Percentiles rank a stretch among this genome's conserved stretches.
phyloP scores from a whole-genome alignment of 2,113 vertebrate genomes.

The Pterophyllum scalare region DNA sequence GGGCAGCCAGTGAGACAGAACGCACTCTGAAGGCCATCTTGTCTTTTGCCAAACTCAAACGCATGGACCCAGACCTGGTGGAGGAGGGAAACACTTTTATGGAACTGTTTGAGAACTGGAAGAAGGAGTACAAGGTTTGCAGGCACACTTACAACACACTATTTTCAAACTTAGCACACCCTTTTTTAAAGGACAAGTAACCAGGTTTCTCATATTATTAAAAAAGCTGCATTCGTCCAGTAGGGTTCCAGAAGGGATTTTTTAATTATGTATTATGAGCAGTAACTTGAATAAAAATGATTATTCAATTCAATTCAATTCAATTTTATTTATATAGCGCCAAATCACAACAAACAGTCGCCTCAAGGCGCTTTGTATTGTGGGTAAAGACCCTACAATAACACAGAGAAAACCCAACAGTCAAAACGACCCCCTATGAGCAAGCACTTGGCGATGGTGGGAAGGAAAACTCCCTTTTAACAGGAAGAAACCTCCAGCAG shows the following conservation, averaged over 20 bases:
- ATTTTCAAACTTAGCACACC: no score
- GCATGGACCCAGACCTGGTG: slow-evolving; percentile 85
- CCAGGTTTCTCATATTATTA: not conserved
- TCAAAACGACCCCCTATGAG: no score
- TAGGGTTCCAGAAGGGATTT: not conserved
- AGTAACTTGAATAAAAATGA: accelerated
- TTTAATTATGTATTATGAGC: not conserved
- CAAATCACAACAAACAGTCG: no score
- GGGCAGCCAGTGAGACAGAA: slow-evolving; percentile 95
- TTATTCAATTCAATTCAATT: no score
- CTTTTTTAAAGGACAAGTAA: not conserved
- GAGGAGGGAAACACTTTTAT: slow-evolving; percentile 93
- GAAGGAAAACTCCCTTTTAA: no score
- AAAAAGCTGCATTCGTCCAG: not conserved
- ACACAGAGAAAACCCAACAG: no score
- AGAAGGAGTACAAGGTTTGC: slow-evolving; percentile 97
- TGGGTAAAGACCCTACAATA: no score
- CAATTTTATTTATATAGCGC: no score
- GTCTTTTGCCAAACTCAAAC: slow-evolving; percentile 90
- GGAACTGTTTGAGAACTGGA: slow-evolving; percentile 97
- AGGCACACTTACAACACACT: not conserved
- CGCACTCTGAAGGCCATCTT: slow-evolving; percentile 91
- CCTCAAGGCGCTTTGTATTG: no score
- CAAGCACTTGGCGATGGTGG: no score
- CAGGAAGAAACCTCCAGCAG: no score